These are phyloP conservation scores for Coelinius sp. DNA, from an alignment of 2,888 invertebrate genomes.

Conservation along the genomic window DNA sequence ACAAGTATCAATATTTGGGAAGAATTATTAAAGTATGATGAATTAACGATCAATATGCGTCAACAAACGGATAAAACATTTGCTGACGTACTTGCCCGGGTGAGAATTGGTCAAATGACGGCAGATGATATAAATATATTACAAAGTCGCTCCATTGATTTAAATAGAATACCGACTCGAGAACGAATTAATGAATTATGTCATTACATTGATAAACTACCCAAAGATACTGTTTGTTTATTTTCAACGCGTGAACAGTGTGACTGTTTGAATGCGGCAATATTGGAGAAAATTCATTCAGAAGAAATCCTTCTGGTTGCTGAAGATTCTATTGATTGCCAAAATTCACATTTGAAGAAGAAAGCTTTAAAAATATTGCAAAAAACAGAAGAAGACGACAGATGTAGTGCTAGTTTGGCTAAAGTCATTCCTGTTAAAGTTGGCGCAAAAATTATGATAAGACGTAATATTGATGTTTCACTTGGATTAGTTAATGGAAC, in stretches of 20 bases:
- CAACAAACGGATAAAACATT: too few relatives aligned
- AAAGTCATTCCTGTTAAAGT: slow-evolving; percentile 46
- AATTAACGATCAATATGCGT: too few relatives aligned
- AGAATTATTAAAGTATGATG: too few relatives aligned
- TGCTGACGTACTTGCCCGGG: too few relatives aligned
- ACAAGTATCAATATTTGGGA: slow-evolving; percentile 12
- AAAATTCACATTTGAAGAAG: slow-evolving; percentile 23
- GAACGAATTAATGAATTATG: too few relatives aligned
- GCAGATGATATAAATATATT: too few relatives aligned
- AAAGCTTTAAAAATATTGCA: slow-evolving; percentile 38
- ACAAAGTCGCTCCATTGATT: too few relatives aligned
- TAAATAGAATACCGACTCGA: too few relatives aligned
- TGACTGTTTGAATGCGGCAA: slow-evolving; percentile 54
- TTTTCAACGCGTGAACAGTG: slow-evolving; percentile 57
- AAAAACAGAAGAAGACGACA: slow-evolving; percentile 43
- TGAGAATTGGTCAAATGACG: too few relatives aligned
- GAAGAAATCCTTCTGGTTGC: slow-evolving; percentile 51
- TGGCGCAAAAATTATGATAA: slow-evolving; percentile 49
- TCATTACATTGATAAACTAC: slow-evolving; percentile 48
- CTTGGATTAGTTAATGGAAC: slow-evolving; percentile 52
- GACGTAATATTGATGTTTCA: slow-evolving; percentile 50
- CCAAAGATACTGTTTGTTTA: slow-evolving; percentile 54
- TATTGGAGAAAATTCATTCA: slow-evolving; percentile 49
- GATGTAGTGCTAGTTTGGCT: slow-evolving; percentile 48
- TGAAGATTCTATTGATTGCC: slow-evolving; percentile 46